Percentiles rank a stretch among this genome's conserved stretches.
These are phyloP conservation scores for Thera britannica DNA, from an alignment of 2,888 invertebrate species.

Conservation along the genomic window DNA sequence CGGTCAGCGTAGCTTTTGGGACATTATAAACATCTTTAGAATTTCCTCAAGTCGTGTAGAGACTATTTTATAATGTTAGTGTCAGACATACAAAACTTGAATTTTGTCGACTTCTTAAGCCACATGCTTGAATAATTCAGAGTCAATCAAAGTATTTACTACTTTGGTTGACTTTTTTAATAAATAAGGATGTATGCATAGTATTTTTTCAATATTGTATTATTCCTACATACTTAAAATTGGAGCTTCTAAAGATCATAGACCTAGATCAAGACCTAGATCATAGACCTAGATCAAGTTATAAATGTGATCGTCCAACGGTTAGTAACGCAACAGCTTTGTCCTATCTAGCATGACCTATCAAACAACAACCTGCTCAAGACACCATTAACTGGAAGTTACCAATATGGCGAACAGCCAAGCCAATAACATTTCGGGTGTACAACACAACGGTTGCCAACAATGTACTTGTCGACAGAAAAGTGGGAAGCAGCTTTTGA, in stretches of 20 bases:
- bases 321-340: constrained; percentile 7
- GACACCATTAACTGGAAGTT: constrained; percentile 50
- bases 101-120: too few relatives aligned
- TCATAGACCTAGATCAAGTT: background rate
- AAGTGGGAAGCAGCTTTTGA: constrained; percentile 24
- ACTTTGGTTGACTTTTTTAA: too few relatives aligned
- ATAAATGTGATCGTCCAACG: background rate
- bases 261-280: background rate
- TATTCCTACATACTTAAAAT: too few relatives aligned
- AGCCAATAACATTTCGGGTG: constrained; percentile 57
- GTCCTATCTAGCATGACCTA: constrained; percentile 23
- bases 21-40: too few relatives aligned
- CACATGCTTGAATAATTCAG: too few relatives aligned
- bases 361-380: constrained; percentile 42
- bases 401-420: constrained; percentile 56
- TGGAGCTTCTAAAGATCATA: too few relatives aligned
- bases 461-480: constrained; percentile 37
- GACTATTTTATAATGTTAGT: too few relatives aligned
- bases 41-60: too few relatives aligned
- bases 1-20: too few relatives aligned
- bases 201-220: too few relatives aligned
- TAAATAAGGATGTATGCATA: background rate
- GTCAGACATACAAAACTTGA: too few relatives aligned
- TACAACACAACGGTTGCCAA: constrained; percentile 58
- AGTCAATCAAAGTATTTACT: too few relatives aligned